These are phyloP conservation scores for Protobothrops flavoviridis DNA, from an alignment of 2,113 vertebrate species.

Conservation along the genomic window DNA sequence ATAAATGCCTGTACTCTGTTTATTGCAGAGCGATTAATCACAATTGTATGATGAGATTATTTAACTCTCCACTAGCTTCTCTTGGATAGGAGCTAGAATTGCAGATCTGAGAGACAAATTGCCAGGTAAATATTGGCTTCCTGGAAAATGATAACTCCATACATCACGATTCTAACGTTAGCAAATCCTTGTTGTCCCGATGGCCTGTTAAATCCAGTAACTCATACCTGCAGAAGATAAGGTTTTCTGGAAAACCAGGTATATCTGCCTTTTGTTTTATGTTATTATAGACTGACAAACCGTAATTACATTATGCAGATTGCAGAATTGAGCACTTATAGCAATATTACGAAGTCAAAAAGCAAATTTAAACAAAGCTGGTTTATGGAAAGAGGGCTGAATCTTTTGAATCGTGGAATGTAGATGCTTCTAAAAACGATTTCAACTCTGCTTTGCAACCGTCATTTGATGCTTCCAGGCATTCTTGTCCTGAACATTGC, in stretches of 20 bases:
- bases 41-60: neutral
- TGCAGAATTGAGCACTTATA: neutral
- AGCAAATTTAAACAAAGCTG: neutral
- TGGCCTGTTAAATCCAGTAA: neutral
- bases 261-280: neutral
- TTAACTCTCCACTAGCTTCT: neutral
- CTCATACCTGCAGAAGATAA: neutral
- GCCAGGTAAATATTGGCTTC: neutral
- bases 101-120: neutral
- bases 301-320: neutral
- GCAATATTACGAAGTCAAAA: conserved; percentile 7
- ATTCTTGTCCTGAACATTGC: neutral
- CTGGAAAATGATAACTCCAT: neutral
- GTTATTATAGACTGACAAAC: neutral
- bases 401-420: neutral
- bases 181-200: too few species aligned
- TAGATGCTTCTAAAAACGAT: neutral
- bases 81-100: neutral
- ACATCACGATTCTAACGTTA: neutral
- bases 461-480: neutral
- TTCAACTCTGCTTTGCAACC: neutral
- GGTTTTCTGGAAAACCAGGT: neutral
- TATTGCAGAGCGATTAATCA: neutral
- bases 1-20: neutral
- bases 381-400: neutral